Conservation (phyloP, 2,113 vertebrate species). For the Uria lomvia region DNA sequence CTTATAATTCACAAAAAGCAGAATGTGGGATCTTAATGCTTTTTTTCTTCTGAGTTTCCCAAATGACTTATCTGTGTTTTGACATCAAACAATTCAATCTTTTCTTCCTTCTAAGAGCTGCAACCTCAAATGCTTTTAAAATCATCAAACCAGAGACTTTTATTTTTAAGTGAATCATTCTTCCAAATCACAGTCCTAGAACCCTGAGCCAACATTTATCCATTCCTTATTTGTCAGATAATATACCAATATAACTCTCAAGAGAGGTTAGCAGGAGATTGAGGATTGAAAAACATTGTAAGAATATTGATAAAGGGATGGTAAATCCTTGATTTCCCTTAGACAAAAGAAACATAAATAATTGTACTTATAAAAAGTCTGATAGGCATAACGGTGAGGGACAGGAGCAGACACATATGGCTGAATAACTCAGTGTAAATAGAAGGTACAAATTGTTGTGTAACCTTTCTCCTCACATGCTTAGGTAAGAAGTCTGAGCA, state of each 20-base stretch:
- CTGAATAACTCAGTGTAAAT: background rate
- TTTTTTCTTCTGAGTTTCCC: background rate
- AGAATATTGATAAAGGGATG: background rate
- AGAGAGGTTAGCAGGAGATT: background rate
- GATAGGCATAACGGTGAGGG: background rate
- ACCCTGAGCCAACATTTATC: background rate
- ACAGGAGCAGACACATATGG: fast-evolving
- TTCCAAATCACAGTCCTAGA: background rate
- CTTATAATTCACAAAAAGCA: background rate
- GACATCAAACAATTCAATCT: background rate
- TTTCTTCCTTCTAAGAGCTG: background rate
- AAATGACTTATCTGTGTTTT: background rate
- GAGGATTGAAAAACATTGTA: background rate
- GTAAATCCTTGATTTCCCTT: background rate
- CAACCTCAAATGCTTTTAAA: background rate
- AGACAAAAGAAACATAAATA: background rate
- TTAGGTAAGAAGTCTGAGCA: background rate
- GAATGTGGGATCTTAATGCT: background rate
- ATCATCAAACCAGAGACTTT: background rate
- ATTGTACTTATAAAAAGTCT: background rate
- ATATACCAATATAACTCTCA: background rate
- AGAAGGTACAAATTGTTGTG: background rate
- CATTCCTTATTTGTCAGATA: background rate
- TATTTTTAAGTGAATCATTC: background rate
- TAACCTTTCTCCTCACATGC: background rate